phyloP scores from a whole-genome alignment of 2,797 vertebrate genomes.

The Kryptopterus vitreolus region DNA sequence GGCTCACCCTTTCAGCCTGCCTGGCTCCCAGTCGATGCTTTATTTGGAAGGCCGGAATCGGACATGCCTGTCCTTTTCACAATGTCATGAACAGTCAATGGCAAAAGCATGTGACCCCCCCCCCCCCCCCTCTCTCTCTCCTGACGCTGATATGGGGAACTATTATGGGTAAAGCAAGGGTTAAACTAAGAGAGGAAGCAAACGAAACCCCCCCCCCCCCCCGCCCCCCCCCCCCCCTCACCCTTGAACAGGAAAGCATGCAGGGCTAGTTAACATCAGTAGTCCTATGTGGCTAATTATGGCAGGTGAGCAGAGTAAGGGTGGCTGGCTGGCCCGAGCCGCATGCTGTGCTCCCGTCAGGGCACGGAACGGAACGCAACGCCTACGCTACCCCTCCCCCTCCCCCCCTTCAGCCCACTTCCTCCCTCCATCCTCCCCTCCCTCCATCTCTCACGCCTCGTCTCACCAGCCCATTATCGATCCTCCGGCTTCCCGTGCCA shows the following conservation, averaged over 20 bases:
- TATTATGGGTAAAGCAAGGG: slow-evolving; percentile 8
- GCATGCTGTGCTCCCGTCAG: slow-evolving; percentile 68
- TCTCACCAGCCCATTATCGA: slow-evolving; percentile 78
- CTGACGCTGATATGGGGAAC: slow-evolving; percentile 2
- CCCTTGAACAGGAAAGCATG: slow-evolving; percentile 53
- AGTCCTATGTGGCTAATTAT: slow-evolving; percentile 81
- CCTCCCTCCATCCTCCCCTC: slow-evolving; percentile 67
- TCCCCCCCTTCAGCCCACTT: slow-evolving; percentile 62
- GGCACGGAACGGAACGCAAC: slow-evolving; percentile 67
- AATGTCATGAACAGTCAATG: slow-evolving; percentile 50
- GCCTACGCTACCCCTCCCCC: slow-evolving; percentile 61
- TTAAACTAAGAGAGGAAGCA: slow-evolving; percentile 54
- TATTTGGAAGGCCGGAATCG: slow-evolving; percentile 20
- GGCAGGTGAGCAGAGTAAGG: slow-evolving; percentile 66
- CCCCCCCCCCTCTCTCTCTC: too few relatives aligned
- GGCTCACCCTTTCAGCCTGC: slow-evolving; percentile 66
- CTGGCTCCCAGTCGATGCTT: slow-evolving; percentile 47
- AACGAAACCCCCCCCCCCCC: slow-evolving; percentile 40
- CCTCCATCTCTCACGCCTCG: slow-evolving; percentile 56
- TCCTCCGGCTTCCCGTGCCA: slow-evolving; percentile 80
- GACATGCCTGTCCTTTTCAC: slow-evolving; percentile 46
- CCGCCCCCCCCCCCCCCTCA: too few relatives aligned
- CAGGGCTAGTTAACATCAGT: slow-evolving; percentile 73
- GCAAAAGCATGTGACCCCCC: slow-evolving; percentile 40
- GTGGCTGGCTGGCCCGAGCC: slow-evolving; percentile 61